Conservation (phyloP, 2,888 invertebrate species). For the Harmothoe impar region DNA sequence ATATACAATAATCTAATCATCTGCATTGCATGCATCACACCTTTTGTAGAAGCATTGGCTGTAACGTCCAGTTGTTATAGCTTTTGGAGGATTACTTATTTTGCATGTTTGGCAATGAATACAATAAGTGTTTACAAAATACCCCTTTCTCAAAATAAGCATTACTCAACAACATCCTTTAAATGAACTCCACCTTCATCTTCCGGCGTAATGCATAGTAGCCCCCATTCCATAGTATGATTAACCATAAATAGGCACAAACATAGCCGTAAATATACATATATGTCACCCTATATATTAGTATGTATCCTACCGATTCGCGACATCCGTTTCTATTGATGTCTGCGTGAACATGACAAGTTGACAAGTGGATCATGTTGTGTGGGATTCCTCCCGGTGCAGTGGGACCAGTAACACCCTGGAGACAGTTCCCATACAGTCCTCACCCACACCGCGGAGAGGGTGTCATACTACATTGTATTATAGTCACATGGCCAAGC, state of each 20-base stretch:
- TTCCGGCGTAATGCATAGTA: neutral
- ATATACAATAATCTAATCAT: too few relatives aligned
- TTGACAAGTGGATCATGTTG: neutral
- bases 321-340: neutral
- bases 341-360: neutral
- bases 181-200: neutral
- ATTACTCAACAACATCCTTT: too few relatives aligned
- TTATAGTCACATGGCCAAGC: neutral
- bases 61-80: too few relatives aligned
- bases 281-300: neutral
- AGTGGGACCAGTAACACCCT: neutral
- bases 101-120: too few relatives aligned
- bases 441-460: neutral
- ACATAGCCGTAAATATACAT: neutral
- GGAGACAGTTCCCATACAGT: neutral
- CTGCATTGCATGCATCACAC: too few relatives aligned
- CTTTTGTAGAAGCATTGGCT: too few relatives aligned
- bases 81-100: too few relatives aligned
- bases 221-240: neutral
- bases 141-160: too few relatives aligned
- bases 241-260: neutral
- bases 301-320: neutral
- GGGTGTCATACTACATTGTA: neutral
- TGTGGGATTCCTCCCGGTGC: neutral
- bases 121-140: too few relatives aligned